Base-by-base conservation (phyloP, 2,888 invertebrate species). In the Dascillus cervinus region DNA sequence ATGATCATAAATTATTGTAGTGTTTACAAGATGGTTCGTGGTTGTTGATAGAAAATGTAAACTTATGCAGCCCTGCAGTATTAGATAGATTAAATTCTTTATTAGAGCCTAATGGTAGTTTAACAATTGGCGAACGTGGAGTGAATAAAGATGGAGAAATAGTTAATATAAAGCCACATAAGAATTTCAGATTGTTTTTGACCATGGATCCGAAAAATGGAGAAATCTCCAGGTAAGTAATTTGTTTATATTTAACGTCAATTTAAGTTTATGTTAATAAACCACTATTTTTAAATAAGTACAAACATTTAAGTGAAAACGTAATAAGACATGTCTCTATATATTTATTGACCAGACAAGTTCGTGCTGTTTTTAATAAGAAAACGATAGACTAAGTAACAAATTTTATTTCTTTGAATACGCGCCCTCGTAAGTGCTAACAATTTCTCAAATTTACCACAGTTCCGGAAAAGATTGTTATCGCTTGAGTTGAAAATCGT, bases 151-250 rank as follows among this genome's bases (percentile, higher is more conserved):
- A 79, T 30, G 85, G 85, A 25, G 72, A 79, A 39, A 70, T 88
- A 28, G 72, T 80, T 30, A 71, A 76, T 29, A 79, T 96, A 11
- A 74, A 64, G 49, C 94, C 96, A 2, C 92, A 98, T 61, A 72
- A 78, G 5, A 77, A 94, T 57, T 99, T 99, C 61, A 77, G 95
- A 44, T 75, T 97, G 20, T 92, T 98, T 57, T 76, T 98, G 38
- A 84, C 94, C 0, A 88, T 96, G 80, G 90, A 98, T 65, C 90
- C 96, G 0, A 82, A 81, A 53, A 82, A 88, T 64, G 98, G 98
- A 0, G 94, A 95, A 64, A 85, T 99, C 43, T 99, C 98, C 1
- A 77, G 85, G 77, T 75, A 58, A 50, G 13, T 32, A 19, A 15
- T 13, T n/a, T 4, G 6, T 25, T 6, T 6, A 1, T 13, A 13